These are phyloP conservation scores for Ormyrus rosae DNA, from an alignment of 2,888 invertebrate genomes.

Conservation along the genomic window DNA sequence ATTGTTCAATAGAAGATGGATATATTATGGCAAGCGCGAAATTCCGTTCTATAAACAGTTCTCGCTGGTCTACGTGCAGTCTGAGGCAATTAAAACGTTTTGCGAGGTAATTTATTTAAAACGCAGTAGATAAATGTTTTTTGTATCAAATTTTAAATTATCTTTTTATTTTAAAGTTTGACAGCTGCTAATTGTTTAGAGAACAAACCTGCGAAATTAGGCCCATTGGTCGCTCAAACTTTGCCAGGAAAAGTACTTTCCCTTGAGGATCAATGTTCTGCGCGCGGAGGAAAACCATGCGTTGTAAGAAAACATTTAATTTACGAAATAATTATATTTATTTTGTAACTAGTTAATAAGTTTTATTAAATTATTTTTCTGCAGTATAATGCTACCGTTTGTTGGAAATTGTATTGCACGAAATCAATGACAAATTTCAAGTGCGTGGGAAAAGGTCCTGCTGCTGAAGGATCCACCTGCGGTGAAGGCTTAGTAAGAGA, in stretches of 20 bases:
- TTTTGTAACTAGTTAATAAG: neutral
- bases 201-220: slow-evolving; percentile 48
- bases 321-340: neutral
- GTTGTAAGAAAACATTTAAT: slow-evolving; percentile 28
- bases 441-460: slow-evolving; percentile 53
- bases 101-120: slow-evolving; percentile 33
- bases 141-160: too few relatives aligned
- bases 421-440: slow-evolving; percentile 49
- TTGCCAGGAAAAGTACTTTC: slow-evolving; percentile 52
- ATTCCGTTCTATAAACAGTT: slow-evolving; percentile 42
- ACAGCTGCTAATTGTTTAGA: slow-evolving; percentile 49
- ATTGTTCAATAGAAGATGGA: slow-evolving; percentile 52
- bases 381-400: slow-evolving; percentile 53
- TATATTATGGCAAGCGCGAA: slow-evolving; percentile 55
- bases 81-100: slow-evolving; percentile 40
- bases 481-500: slow-evolving; percentile 49
- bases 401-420: slow-evolving; percentile 54
- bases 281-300: slow-evolving; percentile 52
- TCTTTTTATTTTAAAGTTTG: slow-evolving; percentile 23
- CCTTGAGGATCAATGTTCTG: slow-evolving; percentile 49
- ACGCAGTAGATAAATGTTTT: neutral
- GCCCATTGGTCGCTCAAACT: slow-evolving; percentile 15
- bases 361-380: slow-evolving; percentile 5
- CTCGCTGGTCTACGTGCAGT: slow-evolving; percentile 52
- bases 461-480: slow-evolving; percentile 53